Conservation (phyloP, 1,140 invertebrate species). For the Scaptodrosophila lebanonensis region DNA sequence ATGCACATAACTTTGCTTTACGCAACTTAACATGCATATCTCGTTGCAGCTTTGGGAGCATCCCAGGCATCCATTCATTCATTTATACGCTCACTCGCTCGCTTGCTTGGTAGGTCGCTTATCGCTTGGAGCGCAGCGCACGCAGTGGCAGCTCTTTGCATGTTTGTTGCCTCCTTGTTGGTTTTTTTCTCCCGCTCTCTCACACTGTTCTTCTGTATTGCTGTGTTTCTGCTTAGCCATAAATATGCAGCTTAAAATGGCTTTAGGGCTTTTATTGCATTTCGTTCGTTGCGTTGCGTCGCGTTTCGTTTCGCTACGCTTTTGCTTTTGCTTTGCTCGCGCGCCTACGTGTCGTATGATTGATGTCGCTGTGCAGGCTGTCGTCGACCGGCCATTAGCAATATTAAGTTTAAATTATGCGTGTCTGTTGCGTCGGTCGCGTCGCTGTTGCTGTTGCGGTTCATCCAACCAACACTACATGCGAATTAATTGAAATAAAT, state of each 20-base stretch:
- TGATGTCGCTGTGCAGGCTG: constrained; percentile 47
- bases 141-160: constrained; percentile 62
- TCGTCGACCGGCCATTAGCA: constrained; percentile 1
- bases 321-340: neutral
- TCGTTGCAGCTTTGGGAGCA: constrained; percentile 50
- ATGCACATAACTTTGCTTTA: constrained; percentile 60
- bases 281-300: constrained; percentile 16
- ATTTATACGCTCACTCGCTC: constrained; percentile 10
- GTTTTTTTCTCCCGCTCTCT: constrained; percentile 10
- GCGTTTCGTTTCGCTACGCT: neutral
- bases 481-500: too few species aligned
- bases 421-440: neutral
- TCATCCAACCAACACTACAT: too few species aligned
- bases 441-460: constrained; percentile 22
- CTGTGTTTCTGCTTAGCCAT: constrained; percentile 59
- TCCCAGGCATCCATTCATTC: constrained; percentile 1
- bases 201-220: neutral
- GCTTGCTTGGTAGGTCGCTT: constrained; percentile 39
- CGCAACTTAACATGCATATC: constrained; percentile 72
- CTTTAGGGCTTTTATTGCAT: constrained; percentile 67
- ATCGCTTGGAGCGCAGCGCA: constrained; percentile 61
- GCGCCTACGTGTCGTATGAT: constrained; percentile 62
- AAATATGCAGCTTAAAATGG: constrained; percentile 74
- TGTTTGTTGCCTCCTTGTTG: constrained; percentile 7
- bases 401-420: neutral